phyloP scores from a whole-genome alignment of 2,888 invertebrate genomes.

The Arctia plantaginis region DNA sequence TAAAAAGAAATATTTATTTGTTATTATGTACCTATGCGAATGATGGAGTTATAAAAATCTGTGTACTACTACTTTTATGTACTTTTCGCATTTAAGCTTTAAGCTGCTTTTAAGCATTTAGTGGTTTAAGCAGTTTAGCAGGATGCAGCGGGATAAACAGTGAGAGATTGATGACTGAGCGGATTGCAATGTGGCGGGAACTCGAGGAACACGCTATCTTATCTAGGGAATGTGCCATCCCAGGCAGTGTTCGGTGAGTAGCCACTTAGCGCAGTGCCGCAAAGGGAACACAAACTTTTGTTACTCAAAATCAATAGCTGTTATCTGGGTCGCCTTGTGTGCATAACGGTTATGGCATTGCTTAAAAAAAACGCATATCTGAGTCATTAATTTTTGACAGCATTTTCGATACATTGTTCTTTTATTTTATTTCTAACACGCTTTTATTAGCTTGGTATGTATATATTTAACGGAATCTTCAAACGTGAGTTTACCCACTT shows the following conservation, averaged over 20 bases:
- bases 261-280: conserved; percentile 78
- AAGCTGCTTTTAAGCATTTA: conserved; percentile 16
- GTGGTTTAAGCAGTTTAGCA: conserved; percentile 44
- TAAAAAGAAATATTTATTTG: too few relatives aligned
- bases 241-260: conserved; percentile 67
- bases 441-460: too few relatives aligned
- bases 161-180: conserved; percentile 68
- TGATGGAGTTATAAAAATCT: too few relatives aligned
- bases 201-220: conserved; percentile 69
- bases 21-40: too few relatives aligned
- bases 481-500: too few relatives aligned
- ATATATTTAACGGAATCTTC: too few relatives aligned
- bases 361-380: conserved; percentile 58
- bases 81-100: neutral
- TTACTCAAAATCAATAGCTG: conserved; percentile 76
- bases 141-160: conserved; percentile 53
- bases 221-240: conserved; percentile 82
- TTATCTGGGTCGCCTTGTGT: conserved; percentile 73
- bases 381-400: conserved; percentile 68
- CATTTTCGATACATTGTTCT: conserved; percentile 46
- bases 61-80: too few relatives aligned
- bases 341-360: conserved; percentile 68
- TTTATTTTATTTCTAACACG: conserved; percentile 52
- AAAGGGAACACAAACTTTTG: conserved; percentile 71
- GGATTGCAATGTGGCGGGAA: conserved; percentile 73